phyloP scores from a whole-genome alignment of 2,113 vertebrate genomes.

The Turdus rufiventris region DNA sequence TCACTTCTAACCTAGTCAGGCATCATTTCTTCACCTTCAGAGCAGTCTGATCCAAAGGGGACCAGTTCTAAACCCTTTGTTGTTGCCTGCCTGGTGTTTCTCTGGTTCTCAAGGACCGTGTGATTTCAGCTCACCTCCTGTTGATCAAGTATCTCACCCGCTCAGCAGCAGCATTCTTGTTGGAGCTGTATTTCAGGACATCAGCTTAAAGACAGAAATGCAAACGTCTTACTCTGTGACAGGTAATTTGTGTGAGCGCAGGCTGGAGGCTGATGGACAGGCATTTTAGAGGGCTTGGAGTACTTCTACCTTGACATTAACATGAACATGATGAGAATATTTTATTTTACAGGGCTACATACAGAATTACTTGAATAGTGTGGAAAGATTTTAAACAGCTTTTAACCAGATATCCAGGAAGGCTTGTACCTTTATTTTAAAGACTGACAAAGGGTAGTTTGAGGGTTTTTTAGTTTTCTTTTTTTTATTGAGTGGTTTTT shows the following conservation, averaged over 20 bases:
- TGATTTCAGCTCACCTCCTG: background rate
- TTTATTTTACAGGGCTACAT: background rate
- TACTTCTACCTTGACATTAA: background rate
- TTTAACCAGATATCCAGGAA: background rate
- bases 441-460: background rate
- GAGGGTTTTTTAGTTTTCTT: background rate
- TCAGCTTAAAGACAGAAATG: background rate
- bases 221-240: background rate
- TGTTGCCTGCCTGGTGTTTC: background rate
- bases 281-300: background rate
- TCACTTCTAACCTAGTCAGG: background rate
- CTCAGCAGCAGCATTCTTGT: background rate
- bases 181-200: background rate
- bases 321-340: background rate
- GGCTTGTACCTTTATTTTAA: background rate
- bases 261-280: background rate
- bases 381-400: background rate
- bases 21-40: background rate
- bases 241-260: background rate
- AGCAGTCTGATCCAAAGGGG: background rate
- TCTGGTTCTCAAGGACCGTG: background rate
- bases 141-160: background rate
- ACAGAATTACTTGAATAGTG: background rate
- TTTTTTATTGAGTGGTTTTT: background rate
- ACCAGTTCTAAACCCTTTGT: background rate